A percentile compares a stretch with the other conserved stretches of the same genome.
Evolutionary conservation across 2,113 vertebrate genomes (phyloP).

Genomic region (Cyanocitta stelleri): DNA sequence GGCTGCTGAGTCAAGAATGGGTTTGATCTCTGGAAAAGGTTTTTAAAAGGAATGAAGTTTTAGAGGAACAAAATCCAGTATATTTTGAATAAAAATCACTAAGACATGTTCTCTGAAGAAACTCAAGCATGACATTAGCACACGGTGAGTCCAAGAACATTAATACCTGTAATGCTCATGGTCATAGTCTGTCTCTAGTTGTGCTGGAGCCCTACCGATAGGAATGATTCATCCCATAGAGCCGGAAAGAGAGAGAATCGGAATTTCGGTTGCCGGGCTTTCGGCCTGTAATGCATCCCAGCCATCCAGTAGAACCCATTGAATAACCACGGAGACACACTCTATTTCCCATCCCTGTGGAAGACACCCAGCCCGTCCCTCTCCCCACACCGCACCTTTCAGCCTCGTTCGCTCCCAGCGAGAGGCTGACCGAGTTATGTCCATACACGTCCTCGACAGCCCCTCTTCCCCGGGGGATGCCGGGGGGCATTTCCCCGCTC

Average conservation of each 20-base stretch:
- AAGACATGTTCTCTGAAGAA: not conserved
- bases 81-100: not conserved
- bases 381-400: not conserved
- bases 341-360: not conserved
- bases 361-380: not conserved
- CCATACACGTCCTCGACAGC: not conserved
- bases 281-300: not conserved
- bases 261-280: not conserved
- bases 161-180: not conserved
- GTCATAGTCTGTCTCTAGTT: rapidly evolving
- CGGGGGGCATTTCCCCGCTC: not conserved
- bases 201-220: not conserved
- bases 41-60: not conserved
- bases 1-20: not conserved
- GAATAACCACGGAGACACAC: no score
- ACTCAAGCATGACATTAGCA: not conserved
- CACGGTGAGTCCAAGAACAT: rapidly evolving
- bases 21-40: not conserved
- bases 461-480: not conserved
- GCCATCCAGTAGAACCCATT: not conserved
- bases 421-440: not conserved
- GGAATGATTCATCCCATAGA: not conserved
- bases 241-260: not conserved
- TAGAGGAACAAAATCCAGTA: not conserved
- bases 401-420: not conserved